Base-by-base conservation (phyloP, 2,888 invertebrate genomes). In the Drosophila barbarae region DNA sequence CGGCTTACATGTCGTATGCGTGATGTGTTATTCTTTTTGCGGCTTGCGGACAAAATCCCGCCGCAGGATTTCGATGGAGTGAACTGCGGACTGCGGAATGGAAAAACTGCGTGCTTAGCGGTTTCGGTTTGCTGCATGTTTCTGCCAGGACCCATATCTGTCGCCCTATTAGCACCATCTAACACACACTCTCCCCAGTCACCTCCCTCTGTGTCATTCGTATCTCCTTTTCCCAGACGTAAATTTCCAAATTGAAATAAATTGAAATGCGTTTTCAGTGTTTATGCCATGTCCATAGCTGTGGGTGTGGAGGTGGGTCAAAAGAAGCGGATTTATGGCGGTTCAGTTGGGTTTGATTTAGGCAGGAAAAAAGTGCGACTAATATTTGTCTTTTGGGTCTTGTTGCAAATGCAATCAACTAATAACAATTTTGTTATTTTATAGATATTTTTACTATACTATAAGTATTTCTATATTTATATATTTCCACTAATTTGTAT, bases 21-120 rank as follows among this genome's bases (percentile, higher is more conserved):
- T 74, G 72, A 71, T 81, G 74, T 74, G 83, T 69, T 73, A 81
- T 84, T 81, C 84, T 81, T 84, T 80, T 76, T 80, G 82, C 42
- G 77, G 74, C 64, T 52, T 57, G 47, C 41, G 15, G 15, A 23
- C 57, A 10, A 63, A 63, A 64, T 64, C 50, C 64, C 10, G 42
- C 36, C 42, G 18, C 44, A 23, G 65, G 28, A 64, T 52, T 52
- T 52, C 65, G 21, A 41, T 44, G 46, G 32, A 23, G 47, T 38
- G 57, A 21, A 26, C 57, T 42, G 47, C 32, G 38, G 49, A 39
- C 10, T 30, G 47, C 18, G 38, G 47, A 13, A 46, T 57, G 35
- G 13, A 57, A 30, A 49, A 41, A 36, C 50, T 65, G 71, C 38
- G 51, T 77, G 75, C 75, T 73, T 76, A 72, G 69, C 47, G 78